Conservation (phyloP, 2,113 vertebrate genomes). For the Orthonyx spaldingii region DNA sequence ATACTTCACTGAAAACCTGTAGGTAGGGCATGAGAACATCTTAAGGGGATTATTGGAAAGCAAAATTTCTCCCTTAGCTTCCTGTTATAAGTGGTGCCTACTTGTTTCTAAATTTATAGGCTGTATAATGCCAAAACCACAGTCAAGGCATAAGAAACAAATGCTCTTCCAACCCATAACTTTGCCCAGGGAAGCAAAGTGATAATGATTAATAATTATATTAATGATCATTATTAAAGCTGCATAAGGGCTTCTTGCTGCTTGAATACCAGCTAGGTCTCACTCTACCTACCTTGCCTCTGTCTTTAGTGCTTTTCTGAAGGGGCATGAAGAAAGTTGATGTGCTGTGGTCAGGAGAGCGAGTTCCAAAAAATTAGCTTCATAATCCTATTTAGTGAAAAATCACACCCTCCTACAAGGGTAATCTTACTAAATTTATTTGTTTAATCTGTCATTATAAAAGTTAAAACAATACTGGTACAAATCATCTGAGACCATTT, state of each 20-base stretch:
- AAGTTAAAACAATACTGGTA: background rate
- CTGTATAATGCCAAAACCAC: background rate
- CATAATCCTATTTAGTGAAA: background rate
- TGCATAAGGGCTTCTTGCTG: background rate
- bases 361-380: background rate
- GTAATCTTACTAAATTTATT: background rate
- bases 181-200: background rate
- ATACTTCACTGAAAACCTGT: background rate
- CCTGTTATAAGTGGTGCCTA: background rate
- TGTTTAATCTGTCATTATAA: background rate
- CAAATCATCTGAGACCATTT: background rate
- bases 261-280: background rate
- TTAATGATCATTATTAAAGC: background rate
- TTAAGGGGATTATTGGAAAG: background rate
- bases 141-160: background rate
- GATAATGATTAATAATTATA: background rate
- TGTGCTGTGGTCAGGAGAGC: rapidly evolving
- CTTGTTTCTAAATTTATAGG: background rate
- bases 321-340: background rate
- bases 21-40: background rate
- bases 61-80: background rate
- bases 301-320: background rate
- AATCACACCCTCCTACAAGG: background rate
- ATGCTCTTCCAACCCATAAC: background rate
- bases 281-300: background rate